Conservation (phyloP, 2,888 invertebrate species). For the Lithophane leautieri region DNA sequence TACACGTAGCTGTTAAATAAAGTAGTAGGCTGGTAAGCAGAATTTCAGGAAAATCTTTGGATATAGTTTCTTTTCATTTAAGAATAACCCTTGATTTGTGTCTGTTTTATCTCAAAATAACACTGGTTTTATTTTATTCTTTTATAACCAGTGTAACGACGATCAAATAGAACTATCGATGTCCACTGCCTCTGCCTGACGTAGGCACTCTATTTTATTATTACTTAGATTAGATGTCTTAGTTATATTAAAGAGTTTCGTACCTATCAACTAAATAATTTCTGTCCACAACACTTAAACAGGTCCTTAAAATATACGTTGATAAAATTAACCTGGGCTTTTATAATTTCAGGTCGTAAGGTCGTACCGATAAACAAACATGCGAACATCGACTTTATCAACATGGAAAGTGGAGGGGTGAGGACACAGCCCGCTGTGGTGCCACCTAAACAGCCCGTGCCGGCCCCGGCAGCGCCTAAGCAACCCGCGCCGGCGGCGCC, state of each 20-base stretch:
- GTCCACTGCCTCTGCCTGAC: neutral
- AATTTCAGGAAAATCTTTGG: neutral
- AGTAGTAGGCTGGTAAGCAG: neutral
- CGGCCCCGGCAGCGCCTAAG: slow-evolving; percentile 38
- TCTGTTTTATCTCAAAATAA: neutral
- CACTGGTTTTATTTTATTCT: neutral
- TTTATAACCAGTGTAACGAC: neutral
- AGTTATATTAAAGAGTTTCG: neutral
- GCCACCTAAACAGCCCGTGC: slow-evolving; percentile 54
- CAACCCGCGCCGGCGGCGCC: slow-evolving; percentile 60
- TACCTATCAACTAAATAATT: neutral
- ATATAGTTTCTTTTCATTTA: neutral
- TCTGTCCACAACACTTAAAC: neutral
- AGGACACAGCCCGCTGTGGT: slow-evolving; percentile 52
- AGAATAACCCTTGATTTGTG: neutral
- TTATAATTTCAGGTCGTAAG: slow-evolving; percentile 72
- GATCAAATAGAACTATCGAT: neutral
- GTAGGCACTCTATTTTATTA: neutral
- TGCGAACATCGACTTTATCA: slow-evolving; percentile 86
- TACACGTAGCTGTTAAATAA: neutral
- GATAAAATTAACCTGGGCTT: neutral
- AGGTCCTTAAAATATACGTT: too few relatives aligned
- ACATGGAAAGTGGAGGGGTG: slow-evolving; percentile 83
- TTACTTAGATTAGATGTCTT: neutral
- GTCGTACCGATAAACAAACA: slow-evolving; percentile 81